These are phyloP conservation scores for Aphidius colemani DNA, from an alignment of 2,888 invertebrate genomes.

Conservation along the genomic window DNA sequence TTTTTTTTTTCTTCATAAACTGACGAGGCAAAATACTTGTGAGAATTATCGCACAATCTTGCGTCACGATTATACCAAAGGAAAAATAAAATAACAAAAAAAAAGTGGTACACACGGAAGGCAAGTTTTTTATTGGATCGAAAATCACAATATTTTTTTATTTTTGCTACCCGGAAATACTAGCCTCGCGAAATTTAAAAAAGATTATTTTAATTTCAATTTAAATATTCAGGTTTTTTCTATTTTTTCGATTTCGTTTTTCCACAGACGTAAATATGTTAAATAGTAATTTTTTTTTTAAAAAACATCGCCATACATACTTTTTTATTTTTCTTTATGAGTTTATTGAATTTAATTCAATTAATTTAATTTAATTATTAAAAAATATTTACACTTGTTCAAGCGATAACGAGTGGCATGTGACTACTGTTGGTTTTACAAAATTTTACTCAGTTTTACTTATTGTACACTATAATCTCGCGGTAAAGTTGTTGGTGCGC, in stretches of 20 bases:
- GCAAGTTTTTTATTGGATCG: slow-evolving; percentile 9
- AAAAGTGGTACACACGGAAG: slow-evolving; percentile 36
- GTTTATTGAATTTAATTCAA: too few relatives aligned
- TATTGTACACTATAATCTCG: slow-evolving; percentile 20
- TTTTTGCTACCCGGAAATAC: too few relatives aligned
- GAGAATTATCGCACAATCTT: slow-evolving; percentile 24
- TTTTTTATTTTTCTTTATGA: too few relatives aligned
- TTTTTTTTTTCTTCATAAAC: slow-evolving; percentile 9
- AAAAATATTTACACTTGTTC: slow-evolving; percentile 6
- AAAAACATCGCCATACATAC: too few relatives aligned
- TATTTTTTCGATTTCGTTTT: too few relatives aligned
- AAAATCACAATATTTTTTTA: not conserved
- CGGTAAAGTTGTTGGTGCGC: slow-evolving; percentile 22
- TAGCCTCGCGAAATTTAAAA: too few relatives aligned
- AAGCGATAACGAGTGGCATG: slow-evolving; percentile 49
- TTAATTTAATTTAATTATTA: too few relatives aligned
- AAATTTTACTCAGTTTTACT: slow-evolving; percentile 21
- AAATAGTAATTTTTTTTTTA: too few relatives aligned
- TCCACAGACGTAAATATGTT: too few relatives aligned
- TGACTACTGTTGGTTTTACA: slow-evolving; percentile 50
- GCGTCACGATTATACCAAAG: slow-evolving; percentile 31
- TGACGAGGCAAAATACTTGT: slow-evolving; percentile 1
- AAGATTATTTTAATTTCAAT: too few relatives aligned
- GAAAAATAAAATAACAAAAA: not conserved
- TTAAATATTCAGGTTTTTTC: too few relatives aligned